phyloP scores from a whole-genome alignment of 2,113 vertebrate species.

The Labeo catla region DNA sequence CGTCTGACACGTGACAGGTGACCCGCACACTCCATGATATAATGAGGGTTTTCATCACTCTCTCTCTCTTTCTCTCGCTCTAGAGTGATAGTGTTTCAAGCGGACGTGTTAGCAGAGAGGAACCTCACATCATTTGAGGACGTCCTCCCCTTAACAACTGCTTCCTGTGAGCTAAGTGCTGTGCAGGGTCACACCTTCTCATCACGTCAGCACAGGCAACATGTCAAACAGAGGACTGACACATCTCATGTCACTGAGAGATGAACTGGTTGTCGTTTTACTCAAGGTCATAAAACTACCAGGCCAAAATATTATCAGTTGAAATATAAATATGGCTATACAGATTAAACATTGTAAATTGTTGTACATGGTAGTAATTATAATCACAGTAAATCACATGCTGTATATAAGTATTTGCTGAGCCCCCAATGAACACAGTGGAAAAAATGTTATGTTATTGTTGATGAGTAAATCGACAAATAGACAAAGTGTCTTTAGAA shows the following conservation, averaged over 20 bases:
- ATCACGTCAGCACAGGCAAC: slow-evolving; percentile 6
- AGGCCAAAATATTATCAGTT: neutral
- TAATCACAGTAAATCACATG: neutral
- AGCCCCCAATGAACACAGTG: neutral
- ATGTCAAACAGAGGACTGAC: slow-evolving; percentile 25
- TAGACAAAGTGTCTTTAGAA: no score
- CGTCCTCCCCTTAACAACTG: slow-evolving; percentile 12
- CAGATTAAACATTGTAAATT: neutral
- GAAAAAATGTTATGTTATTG: neutral
- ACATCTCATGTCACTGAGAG: neutral
- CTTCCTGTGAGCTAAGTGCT: slow-evolving; percentile 34
- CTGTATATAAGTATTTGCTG: neutral
- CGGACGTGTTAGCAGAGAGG: slow-evolving; percentile 22
- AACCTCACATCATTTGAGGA: slow-evolving; percentile 28
- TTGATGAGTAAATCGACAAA: neutral
- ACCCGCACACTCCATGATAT: slow-evolving; percentile 50
- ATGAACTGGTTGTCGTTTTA: neutral
- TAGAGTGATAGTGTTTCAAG: slow-evolving; percentile 43
- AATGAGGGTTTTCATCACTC: slow-evolving; percentile 60
- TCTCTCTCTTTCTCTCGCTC: neutral
- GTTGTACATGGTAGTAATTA: neutral
- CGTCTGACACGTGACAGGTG: slow-evolving; percentile 54
- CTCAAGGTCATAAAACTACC: neutral
- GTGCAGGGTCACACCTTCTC: slow-evolving; percentile 3
- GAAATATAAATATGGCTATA: neutral